Conservation (phyloP, 2,888 invertebrate genomes). For the Syrphus vitripennis region DNA sequence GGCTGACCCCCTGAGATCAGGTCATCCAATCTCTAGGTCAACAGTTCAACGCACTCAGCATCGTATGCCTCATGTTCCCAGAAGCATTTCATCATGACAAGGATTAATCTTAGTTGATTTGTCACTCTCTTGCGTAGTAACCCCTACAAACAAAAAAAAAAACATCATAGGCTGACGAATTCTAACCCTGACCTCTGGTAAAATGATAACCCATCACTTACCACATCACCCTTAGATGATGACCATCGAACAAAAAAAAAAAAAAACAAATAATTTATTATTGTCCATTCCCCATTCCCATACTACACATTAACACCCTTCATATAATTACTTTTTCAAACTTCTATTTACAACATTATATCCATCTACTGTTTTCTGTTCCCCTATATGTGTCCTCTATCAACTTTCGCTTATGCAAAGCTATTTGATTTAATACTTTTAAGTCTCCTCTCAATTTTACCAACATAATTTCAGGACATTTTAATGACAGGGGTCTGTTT, state of each 20-base stretch:
- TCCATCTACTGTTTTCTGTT: too few species aligned
- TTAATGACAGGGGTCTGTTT: constrained; percentile 13
- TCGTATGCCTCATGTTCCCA: too few species aligned
- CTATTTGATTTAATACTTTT: constrained; percentile 9
- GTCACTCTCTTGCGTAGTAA: too few species aligned
- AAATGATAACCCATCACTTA: too few species aligned
- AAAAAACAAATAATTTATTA: background rate
- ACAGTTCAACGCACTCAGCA: too few species aligned
- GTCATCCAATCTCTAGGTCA: too few species aligned
- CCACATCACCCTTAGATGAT: background rate
- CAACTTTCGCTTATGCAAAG: background rate
- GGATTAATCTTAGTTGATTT: too few species aligned
- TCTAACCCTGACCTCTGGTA: too few species aligned
- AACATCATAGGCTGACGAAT: too few species aligned
- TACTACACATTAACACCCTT: constrained; percentile 6
- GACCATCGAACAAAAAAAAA: background rate
- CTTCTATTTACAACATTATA: background rate
- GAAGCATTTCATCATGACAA: too few species aligned
- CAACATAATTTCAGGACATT: constrained; percentile 3
- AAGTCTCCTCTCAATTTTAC: constrained; percentile 14
- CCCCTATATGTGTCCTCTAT: background rate
- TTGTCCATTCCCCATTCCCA: background rate
- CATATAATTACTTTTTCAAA: background rate
- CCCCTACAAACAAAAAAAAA: too few species aligned
- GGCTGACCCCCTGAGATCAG: too few species aligned